Percentiles rank a stretch among this genome's conserved stretches.
phyloP scores from a whole-genome alignment of 1,140 invertebrate species.

The Steinernema khuongi region DNA sequence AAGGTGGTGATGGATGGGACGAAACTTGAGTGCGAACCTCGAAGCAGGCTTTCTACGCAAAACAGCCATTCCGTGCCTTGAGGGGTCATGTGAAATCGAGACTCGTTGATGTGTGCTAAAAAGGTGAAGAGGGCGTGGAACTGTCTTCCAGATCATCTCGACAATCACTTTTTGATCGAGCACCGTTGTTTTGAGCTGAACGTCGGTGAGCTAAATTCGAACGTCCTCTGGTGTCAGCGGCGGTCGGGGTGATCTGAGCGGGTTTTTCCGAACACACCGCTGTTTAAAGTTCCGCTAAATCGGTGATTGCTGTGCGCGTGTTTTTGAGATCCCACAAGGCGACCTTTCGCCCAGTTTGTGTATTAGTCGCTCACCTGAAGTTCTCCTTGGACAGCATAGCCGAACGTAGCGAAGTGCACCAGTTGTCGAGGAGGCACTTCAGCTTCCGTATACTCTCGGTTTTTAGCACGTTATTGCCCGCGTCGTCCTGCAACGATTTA shows the following conservation, averaged over 20 bases:
- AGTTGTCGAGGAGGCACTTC: conserved; percentile 39
- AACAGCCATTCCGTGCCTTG: not conserved
- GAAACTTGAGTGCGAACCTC: not conserved
- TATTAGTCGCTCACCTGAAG: too few species aligned
- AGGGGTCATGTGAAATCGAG: not conserved
- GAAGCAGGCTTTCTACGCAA: not conserved
- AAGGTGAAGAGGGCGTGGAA: not conserved
- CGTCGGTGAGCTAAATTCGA: too few species aligned
- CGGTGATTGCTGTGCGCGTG: not conserved
- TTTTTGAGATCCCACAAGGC: too few species aligned
- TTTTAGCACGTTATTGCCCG: conserved; percentile 19
- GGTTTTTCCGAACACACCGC: not conserved
- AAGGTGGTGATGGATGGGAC: not conserved
- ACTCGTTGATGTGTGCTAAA: not conserved
- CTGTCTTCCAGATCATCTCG: not conserved
- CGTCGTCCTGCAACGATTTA: conserved; percentile 23
- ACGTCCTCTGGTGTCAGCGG: too few species aligned
- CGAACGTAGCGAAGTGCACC: conserved; percentile 31
- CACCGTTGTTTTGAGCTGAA: not conserved
- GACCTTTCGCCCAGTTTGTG: too few species aligned
- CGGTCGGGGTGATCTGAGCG: not conserved
- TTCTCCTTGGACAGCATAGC: conserved; percentile 38
- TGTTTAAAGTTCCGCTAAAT: too few species aligned
- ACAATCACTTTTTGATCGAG: not conserved
- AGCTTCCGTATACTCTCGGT: conserved; percentile 40